These are phyloP conservation scores for Eufriesea mexicana DNA, from an alignment of 1,140 invertebrate species.

Conservation along the genomic window DNA sequence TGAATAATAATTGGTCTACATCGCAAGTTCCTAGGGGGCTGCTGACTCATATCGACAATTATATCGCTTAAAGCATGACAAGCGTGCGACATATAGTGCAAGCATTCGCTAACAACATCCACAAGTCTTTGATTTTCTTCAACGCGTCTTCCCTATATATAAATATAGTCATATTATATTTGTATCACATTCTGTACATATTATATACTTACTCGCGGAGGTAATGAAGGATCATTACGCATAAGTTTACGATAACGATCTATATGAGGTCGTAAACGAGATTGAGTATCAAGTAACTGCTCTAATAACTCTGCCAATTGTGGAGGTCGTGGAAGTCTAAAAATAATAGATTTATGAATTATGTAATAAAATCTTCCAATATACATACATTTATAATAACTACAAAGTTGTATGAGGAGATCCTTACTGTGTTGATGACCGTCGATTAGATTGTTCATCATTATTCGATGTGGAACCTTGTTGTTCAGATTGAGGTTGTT, in stretches of 20 bases:
- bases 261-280: slow-evolving; percentile 85
- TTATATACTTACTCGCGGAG: slow-evolving; percentile 79
- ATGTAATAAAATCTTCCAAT: background rate
- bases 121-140: slow-evolving; percentile 85
- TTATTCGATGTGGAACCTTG: slow-evolving; percentile 40
- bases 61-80: slow-evolving; percentile 94
- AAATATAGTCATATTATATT: background rate
- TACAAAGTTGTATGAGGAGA: background rate
- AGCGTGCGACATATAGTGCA: slow-evolving; percentile 93
- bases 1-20: slow-evolving; percentile 89
- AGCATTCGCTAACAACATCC: slow-evolving; percentile 88
- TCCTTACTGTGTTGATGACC: slow-evolving; percentile 39
- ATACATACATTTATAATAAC: background rate
- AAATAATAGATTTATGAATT: slow-evolving; percentile 43
- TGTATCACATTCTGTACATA: background rate
- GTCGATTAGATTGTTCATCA: slow-evolving; percentile 32
- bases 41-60: slow-evolving; percentile 87
- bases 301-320: slow-evolving; percentile 85
- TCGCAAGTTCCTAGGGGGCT: slow-evolving; percentile 87
- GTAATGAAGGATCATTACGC: slow-evolving; percentile 83
- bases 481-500: slow-evolving; percentile 40
- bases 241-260: slow-evolving; percentile 85
- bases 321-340: slow-evolving; percentile 80
- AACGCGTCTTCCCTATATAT: slow-evolving; percentile 76
- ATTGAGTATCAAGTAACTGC: slow-evolving; percentile 84